Evolutionary conservation across 2,113 vertebrate genomes (phyloP).

Genomic region (Pitta sordida): DNA sequence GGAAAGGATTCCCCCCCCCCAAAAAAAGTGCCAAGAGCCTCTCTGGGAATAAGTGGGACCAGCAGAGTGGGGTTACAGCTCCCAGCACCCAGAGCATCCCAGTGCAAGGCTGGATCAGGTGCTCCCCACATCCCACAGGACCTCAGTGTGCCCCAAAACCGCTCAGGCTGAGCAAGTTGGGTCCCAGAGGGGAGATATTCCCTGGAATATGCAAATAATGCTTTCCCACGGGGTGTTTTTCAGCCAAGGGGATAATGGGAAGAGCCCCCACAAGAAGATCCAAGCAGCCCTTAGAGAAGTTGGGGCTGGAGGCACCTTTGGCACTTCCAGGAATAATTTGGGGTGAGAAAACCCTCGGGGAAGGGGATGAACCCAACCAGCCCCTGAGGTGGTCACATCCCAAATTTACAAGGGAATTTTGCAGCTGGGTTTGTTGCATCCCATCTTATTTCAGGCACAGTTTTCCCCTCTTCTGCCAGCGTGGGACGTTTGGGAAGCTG

Average conservation of each 20-base stretch:
- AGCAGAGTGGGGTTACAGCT: accelerated
- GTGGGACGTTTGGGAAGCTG: not conserved
- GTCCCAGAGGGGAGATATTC: not conserved
- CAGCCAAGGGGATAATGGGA: not conserved
- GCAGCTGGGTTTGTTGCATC: not conserved
- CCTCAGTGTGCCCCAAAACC: not conserved
- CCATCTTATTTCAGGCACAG: accelerated
- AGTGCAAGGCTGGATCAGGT: not conserved
- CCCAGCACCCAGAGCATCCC: not conserved
- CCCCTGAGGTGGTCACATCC: not conserved
- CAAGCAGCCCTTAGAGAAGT: not conserved
- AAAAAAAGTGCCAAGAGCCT: not conserved
- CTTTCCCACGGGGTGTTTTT: accelerated
- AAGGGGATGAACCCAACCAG: not conserved
- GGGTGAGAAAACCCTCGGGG: accelerated
- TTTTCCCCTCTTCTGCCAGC: not conserved
- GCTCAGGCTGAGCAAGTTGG: accelerated
- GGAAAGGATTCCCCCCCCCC: not conserved
- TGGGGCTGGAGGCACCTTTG: not conserved
- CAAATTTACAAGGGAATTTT: not conserved
- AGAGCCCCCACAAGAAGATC: not conserved
- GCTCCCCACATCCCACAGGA: not conserved
- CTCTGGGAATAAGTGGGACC: accelerated
- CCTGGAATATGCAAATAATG: accelerated
- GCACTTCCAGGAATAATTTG: not conserved